Conservation (phyloP, 2,888 invertebrate species). For the Cerceris rybyensis region DNA sequence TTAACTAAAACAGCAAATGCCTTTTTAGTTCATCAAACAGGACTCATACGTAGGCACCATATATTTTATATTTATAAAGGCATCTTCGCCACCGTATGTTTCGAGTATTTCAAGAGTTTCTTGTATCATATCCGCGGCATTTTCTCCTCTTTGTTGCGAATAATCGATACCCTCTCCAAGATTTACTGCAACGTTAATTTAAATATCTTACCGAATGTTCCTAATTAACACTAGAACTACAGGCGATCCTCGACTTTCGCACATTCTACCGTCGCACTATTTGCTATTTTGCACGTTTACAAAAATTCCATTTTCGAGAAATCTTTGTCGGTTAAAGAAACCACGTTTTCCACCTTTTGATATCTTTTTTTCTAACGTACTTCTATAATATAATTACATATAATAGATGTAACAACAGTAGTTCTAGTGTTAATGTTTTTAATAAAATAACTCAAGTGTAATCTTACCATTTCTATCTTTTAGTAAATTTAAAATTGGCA, state of each 20-base stretch:
- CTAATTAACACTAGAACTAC: too few species aligned
- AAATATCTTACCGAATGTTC: neutral
- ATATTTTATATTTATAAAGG: conserved; percentile 99
- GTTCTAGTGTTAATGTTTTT: too few species aligned
- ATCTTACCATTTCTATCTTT: conserved; percentile 90
- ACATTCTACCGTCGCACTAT: too few species aligned
- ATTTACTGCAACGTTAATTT: conserved; percentile 86
- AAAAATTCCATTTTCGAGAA: too few species aligned
- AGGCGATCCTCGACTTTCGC: too few species aligned
- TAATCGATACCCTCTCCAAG: conserved; percentile 95
- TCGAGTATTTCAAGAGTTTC: conserved; percentile 96
- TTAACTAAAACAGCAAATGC: neutral
- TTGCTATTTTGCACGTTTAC: too few species aligned
- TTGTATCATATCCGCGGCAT: conserved; percentile 94
- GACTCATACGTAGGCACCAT: conserved; percentile 99
- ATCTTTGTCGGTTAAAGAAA: too few species aligned
- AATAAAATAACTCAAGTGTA: neutral
- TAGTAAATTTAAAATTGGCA: conserved; percentile 94
- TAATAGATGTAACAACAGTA: too few species aligned
- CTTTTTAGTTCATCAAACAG: conserved; percentile 86
- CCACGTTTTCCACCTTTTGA: too few species aligned
- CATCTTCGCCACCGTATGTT: conserved; percentile 96
- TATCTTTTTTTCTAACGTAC: too few species aligned
- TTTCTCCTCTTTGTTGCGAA: conserved; percentile 92
- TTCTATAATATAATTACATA: too few species aligned